Conservation (phyloP, 1,140 invertebrate species). For the Bicyclus anynana region DNA sequence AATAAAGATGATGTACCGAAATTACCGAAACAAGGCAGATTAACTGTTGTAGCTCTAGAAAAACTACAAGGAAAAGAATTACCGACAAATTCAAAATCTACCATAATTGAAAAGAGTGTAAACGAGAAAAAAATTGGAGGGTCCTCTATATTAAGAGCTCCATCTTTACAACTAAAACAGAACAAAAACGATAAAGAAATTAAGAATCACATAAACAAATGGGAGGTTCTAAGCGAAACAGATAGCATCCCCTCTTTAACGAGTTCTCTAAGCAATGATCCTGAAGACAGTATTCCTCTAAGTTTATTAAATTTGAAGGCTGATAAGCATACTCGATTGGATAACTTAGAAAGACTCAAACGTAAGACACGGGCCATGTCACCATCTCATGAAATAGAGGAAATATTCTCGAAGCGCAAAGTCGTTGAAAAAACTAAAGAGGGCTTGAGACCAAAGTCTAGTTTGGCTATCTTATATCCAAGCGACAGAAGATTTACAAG, state of each 20-base stretch:
- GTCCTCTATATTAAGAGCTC: slow-evolving; percentile 59
- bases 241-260: slow-evolving; percentile 77
- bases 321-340: slow-evolving; percentile 49
- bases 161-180: slow-evolving; percentile 57
- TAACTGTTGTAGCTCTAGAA: slow-evolving; percentile 79
- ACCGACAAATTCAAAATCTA: slow-evolving; percentile 37
- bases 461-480: slow-evolving; percentile 60
- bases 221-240: slow-evolving; percentile 78
- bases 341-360: slow-evolving; percentile 68
- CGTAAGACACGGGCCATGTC: slow-evolving; percentile 72
- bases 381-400: slow-evolving; percentile 72
- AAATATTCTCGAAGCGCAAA: slow-evolving; percentile 70
- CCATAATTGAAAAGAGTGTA: slow-evolving; percentile 24
- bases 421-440: slow-evolving; percentile 58
- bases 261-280: slow-evolving; percentile 69
- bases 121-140: slow-evolving; percentile 44
- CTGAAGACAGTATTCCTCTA: slow-evolving; percentile 73
- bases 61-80: slow-evolving; percentile 76
- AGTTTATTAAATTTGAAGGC: slow-evolving; percentile 70
- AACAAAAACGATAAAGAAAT: slow-evolving; percentile 62
- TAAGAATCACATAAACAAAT: slow-evolving; percentile 72
- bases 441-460: slow-evolving; percentile 64
- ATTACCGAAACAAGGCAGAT: slow-evolving; percentile 70
- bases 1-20: slow-evolving; percentile 75
- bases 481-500: slow-evolving; percentile 58